A percentile compares a stretch with the other conserved stretches of the same genome.
Evolutionary conservation across 2,797 vertebrate species (phyloP).

Genomic region (Channa striata): DNA sequence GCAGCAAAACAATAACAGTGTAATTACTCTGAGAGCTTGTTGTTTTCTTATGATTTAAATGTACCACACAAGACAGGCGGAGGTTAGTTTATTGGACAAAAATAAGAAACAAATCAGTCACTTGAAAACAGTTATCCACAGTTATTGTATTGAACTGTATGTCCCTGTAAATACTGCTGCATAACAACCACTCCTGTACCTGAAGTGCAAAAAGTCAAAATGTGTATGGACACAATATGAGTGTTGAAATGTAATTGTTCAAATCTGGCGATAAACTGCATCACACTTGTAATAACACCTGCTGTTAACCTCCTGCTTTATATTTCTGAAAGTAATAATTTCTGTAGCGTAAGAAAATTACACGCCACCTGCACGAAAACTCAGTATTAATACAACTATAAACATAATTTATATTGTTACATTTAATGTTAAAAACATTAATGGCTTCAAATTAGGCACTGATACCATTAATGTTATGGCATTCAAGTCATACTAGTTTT

Average conservation of each 20-base stretch:
- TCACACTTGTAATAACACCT: constrained; percentile 6
- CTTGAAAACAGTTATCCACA: constrained; percentile 45
- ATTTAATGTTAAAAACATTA: not conserved
- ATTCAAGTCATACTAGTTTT: constrained; percentile 44
- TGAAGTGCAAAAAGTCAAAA: not conserved
- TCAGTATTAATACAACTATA: not conserved
- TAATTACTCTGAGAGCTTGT: not conserved
- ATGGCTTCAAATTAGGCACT: not conserved
- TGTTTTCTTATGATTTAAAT: constrained; percentile 5
- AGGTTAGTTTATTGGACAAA: constrained; percentile 1
- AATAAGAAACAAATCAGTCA: not conserved
- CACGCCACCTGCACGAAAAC: constrained; percentile 12
- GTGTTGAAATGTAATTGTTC: constrained; percentile 5
- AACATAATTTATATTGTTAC: not conserved
- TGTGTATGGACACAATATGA: not conserved
- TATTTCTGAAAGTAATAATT: constrained; percentile 9
- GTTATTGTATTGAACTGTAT: constrained; percentile 5
- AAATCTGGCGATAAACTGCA: not conserved
- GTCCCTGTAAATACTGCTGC: not conserved
- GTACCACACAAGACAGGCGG: constrained; percentile 1
- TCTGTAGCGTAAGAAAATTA: not conserved
- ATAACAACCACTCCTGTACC: not conserved
- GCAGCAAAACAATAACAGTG: not conserved
- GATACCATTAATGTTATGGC: constrained; percentile 41
- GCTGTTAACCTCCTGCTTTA: constrained; percentile 26